Evolutionary conservation across 2,888 invertebrate species (phyloP).

Genomic region (Copidosoma aretas): DNA sequence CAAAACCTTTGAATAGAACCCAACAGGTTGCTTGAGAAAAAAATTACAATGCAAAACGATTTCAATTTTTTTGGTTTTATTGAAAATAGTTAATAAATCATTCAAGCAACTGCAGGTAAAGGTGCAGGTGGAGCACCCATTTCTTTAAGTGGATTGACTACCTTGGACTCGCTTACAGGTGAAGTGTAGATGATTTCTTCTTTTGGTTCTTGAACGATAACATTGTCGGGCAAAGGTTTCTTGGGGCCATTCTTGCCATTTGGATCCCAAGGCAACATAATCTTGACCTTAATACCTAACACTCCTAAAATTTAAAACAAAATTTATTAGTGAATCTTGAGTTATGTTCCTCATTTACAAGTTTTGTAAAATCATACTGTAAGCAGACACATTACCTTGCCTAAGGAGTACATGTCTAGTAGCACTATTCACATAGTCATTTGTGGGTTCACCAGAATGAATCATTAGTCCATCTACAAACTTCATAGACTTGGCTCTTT

Average conservation of each 20-base stretch:
- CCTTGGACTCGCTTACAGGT: constrained; percentile 80
- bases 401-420: constrained; percentile 96
- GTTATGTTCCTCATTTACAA: background rate
- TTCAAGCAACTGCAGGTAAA: constrained; percentile 50
- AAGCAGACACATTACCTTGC: constrained; percentile 72
- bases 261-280: constrained; percentile 99
- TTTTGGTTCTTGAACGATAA: constrained; percentile 96
- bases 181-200: constrained; percentile 81
- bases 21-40: background rate
- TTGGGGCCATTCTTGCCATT: constrained; percentile 97
- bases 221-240: constrained; percentile 96
- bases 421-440: constrained; percentile 97
- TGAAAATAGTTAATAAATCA: constrained; percentile 21
- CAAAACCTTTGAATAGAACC: too few relatives aligned
- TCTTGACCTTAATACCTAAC: constrained; percentile 86
- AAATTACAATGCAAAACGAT: background rate
- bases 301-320: constrained; percentile 49
- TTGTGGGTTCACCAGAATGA: constrained; percentile 98
- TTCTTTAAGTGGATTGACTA: constrained; percentile 63
- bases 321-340: background rate
- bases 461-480: constrained; percentile 99
- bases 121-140: constrained; percentile 14
- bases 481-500: constrained; percentile 99
- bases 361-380: background rate
- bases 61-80: constrained; percentile 37